Base-by-base conservation (phyloP, 2,888 invertebrate genomes). In the Matsumyia berberina region DNA sequence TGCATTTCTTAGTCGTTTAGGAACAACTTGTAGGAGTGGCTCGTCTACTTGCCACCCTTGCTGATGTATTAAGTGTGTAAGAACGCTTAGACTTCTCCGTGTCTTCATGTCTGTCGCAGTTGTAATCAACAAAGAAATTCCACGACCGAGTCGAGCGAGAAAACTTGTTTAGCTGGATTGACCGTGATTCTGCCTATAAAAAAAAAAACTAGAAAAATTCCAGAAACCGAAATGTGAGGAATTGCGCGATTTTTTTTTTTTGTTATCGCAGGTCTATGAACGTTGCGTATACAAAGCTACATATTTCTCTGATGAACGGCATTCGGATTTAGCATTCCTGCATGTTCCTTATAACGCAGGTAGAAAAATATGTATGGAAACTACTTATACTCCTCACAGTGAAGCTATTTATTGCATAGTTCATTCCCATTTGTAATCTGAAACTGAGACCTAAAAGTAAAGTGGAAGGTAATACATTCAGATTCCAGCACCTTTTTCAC, bases 1-100 rank as follows among this genome's bases (percentile, higher is more conserved):
- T 19, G 39, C 55, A 15, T 70, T 58, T 15, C 24, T 70, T 29
- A 29, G 57, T 12, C 31, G 37, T 49, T 49, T 58, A 11, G 5
- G 11, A 46, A 70, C 44, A 70, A 70, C 57, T 49, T 70, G 57
- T 58, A 70, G 70, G 70, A 70, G 46, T 70, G 70, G 70, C 58
- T 35, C 70, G 35, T 49, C 31, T 46, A 58, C 35, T 37, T 35
- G 35, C 15, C 31, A 46, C 69, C 44, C 57, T 44, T 60, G 33
- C 15, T 72, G 17, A 31, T 37, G 49, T 19, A 39, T 19, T 60
- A 31, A 42, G 17, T 39, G 11, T 66, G 51, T 67, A 44, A 60
- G 49, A 51, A 72, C 58, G 35, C 58, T 49, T 58, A 31, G 39
- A 31, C 49, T 49, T 60, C 5, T 57, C n/a, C 39, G 12, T 60